A percentile compares a stretch with the other conserved stretches of the same genome.
Evolutionary conservation across 2,888 invertebrate genomes (phyloP).

Genomic region (Agrilus mali): DNA sequence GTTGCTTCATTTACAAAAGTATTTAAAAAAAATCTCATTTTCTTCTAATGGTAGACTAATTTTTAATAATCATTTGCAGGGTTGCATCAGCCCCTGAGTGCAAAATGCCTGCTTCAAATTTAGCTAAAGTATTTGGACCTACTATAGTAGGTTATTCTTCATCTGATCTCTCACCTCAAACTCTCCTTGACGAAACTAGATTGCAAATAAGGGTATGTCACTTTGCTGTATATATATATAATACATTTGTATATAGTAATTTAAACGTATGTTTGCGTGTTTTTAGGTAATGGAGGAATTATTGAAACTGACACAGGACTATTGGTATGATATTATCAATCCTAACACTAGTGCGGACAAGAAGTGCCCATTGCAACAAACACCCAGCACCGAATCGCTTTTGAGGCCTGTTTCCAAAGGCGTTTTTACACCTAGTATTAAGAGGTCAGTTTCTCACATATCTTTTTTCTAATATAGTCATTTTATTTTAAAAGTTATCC

Average conservation of each 20-base stretch:
- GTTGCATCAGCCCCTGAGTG: conserved; percentile 72
- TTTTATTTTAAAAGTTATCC: too few relatives aligned
- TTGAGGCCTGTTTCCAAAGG: conserved; percentile 15
- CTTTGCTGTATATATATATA: conserved; percentile 15
- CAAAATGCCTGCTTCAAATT: conserved; percentile 83
- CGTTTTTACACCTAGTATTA: conserved; percentile 15
- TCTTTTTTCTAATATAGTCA: neutral
- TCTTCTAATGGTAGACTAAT: neutral
- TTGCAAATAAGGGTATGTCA: conserved; percentile 53
- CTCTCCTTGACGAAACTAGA: conserved; percentile 64
- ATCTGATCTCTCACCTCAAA: conserved; percentile 54
- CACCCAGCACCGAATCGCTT: conserved; percentile 32
- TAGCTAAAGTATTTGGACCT: conserved; percentile 87
- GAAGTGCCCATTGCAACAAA: conserved; percentile 24
- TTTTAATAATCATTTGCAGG: conserved; percentile 35
- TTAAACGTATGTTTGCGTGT: conserved; percentile 4
- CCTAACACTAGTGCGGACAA: conserved; percentile 24
- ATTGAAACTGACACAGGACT: conserved; percentile 57
- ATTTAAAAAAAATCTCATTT: conserved; percentile 12
- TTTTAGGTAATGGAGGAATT: conserved; percentile 43
- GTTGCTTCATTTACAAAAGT: conserved; percentile 79
- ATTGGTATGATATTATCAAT: conserved; percentile 62
- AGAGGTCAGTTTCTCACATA: conserved; percentile 6
- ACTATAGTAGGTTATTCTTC: conserved; percentile 85
- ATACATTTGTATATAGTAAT: neutral